Conservation (phyloP, 1,140 invertebrate species). For the Anoplolepis gracilipes region DNA sequence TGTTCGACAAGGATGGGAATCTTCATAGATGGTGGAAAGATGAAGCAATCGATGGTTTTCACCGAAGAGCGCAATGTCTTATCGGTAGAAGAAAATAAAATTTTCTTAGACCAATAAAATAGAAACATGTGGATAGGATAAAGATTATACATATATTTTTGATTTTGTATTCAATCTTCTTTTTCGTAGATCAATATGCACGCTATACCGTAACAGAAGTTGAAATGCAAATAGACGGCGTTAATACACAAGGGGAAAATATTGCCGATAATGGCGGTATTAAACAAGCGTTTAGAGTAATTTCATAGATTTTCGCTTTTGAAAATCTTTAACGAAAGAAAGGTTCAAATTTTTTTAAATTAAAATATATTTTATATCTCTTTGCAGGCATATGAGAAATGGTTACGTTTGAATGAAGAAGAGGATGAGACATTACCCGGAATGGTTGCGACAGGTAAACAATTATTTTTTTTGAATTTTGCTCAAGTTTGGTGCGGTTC, state of each 20-base stretch:
- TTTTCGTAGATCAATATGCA: slow-evolving; percentile 89
- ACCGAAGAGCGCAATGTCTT: slow-evolving; percentile 92
- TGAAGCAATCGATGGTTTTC: slow-evolving; percentile 87
- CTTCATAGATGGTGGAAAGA: slow-evolving; percentile 93
- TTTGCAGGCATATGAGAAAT: slow-evolving; percentile 88
- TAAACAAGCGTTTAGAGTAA: slow-evolving; percentile 92
- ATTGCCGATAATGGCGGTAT: slow-evolving; percentile 96
- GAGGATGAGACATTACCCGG: slow-evolving; percentile 89
- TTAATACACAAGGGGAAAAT: slow-evolving; percentile 92
- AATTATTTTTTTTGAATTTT: slow-evolving; percentile 94
- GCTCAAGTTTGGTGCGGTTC: slow-evolving; percentile 96
- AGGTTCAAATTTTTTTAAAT: background rate
- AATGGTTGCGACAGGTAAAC: slow-evolving; percentile 90
- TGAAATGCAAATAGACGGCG: slow-evolving; percentile 88
- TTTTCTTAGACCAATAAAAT: background rate
- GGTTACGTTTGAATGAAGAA: slow-evolving; percentile 86
- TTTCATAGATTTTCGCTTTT: background rate
- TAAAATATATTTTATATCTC: background rate
- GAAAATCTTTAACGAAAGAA: slow-evolving; percentile 4
- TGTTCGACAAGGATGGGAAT: slow-evolving; percentile 90
- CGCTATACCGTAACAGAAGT: slow-evolving; percentile 88
- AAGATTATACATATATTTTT: background rate
- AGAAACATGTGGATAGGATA: too few species aligned
- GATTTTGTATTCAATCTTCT: background rate
- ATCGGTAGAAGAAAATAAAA: slow-evolving; percentile 87